Conservation (phyloP, 2,888 invertebrate genomes). For the Masnerella sp. region DNA sequence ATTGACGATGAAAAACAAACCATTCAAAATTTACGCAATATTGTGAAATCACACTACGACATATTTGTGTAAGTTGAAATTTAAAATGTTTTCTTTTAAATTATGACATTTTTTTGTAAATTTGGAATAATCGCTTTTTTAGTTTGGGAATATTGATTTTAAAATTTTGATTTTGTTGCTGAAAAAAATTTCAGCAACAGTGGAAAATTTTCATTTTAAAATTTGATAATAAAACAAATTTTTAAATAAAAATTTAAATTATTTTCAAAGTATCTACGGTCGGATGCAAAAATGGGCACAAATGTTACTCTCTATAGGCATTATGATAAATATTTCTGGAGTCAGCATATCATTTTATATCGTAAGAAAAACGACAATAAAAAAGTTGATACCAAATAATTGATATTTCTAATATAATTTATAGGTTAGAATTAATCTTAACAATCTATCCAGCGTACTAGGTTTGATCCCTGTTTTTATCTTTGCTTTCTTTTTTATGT, state of each 20-base stretch:
- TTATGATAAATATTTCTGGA: background rate
- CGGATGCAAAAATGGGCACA: background rate
- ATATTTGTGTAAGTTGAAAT: background rate
- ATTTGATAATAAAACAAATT: no score
- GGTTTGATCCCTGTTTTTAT: background rate
- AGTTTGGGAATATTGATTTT: no score
- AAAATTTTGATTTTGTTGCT: background rate
- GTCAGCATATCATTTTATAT: background rate
- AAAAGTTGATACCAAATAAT: background rate
- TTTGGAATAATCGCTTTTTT: no score
- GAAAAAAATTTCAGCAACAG: background rate
- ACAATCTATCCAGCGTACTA: background rate
- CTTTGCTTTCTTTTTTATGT: background rate
- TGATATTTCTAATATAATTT: background rate
- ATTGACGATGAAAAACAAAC: no score
- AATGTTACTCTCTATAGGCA: background rate
- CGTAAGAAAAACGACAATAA: background rate
- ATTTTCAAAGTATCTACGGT: background rate
- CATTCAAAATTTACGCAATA: background rate
- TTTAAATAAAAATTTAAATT: no score
- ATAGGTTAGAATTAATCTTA: background rate
- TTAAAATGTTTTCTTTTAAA: no score
- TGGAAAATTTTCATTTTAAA: background rate
- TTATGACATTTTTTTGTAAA: no score
- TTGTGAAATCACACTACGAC: background rate